A percentile compares a stretch with the other conserved stretches of the same genome.
Evolutionary conservation across 2,797 vertebrate genomes (phyloP).

Genomic region (Spinibarbus caldwelli): DNA sequence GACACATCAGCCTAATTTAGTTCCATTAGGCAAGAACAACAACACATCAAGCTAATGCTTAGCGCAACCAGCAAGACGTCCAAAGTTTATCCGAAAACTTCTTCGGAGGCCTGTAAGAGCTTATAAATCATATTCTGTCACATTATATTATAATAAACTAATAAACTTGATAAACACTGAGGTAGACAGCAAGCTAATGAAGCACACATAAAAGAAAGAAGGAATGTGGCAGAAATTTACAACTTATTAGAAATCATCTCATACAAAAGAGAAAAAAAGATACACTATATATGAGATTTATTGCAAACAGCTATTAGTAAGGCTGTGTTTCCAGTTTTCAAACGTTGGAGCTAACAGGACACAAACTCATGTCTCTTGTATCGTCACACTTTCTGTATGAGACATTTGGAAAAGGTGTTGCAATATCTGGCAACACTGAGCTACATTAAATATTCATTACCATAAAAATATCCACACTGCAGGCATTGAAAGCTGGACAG

Average conservation of each 20-base stretch:
- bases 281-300: neutral
- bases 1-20: conserved; percentile 32
- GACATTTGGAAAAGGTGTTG: conserved; percentile 42
- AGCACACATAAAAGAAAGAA: no score
- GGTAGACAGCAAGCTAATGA: neutral
- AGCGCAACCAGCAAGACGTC: neutral
- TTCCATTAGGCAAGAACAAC: conserved; percentile 23
- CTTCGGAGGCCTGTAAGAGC: neutral
- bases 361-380: no score
- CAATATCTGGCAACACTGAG: conserved; percentile 45
- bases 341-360: neutral
- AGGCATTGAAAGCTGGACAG: neutral
- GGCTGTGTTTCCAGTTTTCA: no score
- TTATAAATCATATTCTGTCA: neutral
- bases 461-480: conserved; percentile 42
- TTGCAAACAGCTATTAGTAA: no score
- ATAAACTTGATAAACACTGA: neutral
- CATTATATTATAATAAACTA: neutral
- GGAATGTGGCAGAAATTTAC: neutral
- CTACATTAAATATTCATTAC: conserved; percentile 52
- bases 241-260: neutral
- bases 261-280: no score
- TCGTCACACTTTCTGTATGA: conserved; percentile 14
- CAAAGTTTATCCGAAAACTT: neutral
- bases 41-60: conserved; percentile 20